Evolutionary conservation across 2,888 invertebrate species (phyloP).

Genomic region (Caenorhabditis sp.): DNA sequence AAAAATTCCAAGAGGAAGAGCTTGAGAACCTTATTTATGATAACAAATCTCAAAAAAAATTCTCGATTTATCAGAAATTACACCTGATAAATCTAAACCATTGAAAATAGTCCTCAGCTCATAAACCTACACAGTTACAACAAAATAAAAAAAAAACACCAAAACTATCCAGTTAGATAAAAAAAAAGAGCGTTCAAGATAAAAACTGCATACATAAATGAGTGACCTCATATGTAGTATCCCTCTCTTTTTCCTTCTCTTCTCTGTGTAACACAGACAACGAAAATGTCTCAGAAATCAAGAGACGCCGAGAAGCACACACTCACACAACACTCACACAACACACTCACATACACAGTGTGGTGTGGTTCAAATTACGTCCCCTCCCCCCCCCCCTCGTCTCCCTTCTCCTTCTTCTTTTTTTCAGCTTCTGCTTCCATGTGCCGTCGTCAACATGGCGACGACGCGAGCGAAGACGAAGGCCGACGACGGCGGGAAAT

Average conservation of each 20-base stretch:
- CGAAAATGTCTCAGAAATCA: too few species aligned
- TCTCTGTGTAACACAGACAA: neutral
- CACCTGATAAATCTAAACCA: too few species aligned
- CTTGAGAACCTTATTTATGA: too few species aligned
- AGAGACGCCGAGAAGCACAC: too few species aligned
- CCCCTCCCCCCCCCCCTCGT: neutral
- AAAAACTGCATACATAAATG: neutral
- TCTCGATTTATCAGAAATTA: too few species aligned
- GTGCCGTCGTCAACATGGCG: neutral
- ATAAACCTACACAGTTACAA: too few species aligned
- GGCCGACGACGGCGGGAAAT: neutral
- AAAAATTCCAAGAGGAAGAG: too few species aligned
- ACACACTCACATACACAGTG: neutral
- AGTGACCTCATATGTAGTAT: constrained; percentile 1
- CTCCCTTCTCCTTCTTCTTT: neutral
- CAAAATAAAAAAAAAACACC: neutral
- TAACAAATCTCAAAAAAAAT: too few species aligned
- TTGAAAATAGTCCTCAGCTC: too few species aligned
- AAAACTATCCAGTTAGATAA: neutral
- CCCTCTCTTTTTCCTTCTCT: neutral
- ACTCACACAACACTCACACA: neutral
- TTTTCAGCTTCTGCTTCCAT: neutral
- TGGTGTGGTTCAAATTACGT: constrained; percentile 1
- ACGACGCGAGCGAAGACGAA: neutral
- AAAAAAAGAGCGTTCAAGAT: neutral